Conservation (phyloP, 2,113 vertebrate species). For the Calypte anna region DNA sequence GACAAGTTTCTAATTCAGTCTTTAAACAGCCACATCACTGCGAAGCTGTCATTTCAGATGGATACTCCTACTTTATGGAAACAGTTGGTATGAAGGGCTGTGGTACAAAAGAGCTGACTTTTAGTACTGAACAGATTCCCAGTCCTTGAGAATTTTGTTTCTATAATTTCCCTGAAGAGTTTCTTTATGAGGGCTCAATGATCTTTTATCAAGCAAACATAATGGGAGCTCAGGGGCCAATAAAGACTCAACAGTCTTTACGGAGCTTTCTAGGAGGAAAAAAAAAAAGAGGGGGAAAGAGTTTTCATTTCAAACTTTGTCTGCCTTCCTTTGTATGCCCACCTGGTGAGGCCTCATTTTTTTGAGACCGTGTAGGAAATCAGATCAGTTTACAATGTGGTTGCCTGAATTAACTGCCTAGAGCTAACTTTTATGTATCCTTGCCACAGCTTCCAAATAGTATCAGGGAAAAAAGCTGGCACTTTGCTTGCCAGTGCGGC, state of each 20-base stretch:
- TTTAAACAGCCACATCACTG: background rate
- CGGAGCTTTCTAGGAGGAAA: background rate
- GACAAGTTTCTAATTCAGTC: background rate
- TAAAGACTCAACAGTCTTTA: background rate
- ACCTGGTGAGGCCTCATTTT: background rate
- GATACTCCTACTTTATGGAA: background rate
- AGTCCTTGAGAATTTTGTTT: background rate
- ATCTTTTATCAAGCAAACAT: background rate
- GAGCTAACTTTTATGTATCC: background rate
- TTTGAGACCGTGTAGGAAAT: background rate
- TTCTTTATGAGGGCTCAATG: background rate
- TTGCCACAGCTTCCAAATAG: background rate
- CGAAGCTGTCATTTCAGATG: background rate
- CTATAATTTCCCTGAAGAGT: background rate
- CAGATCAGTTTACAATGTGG: background rate
- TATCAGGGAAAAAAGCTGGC: background rate
- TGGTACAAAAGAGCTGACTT: background rate
- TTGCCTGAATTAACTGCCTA: background rate
- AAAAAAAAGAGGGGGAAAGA: background rate
- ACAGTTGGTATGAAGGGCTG: background rate
- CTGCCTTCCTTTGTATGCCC: background rate
- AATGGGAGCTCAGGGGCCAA: background rate
- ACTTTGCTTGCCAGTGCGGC: background rate
- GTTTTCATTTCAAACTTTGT: background rate
- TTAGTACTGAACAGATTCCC: background rate